A percentile compares a stretch with the other conserved stretches of the same genome.
These are phyloP conservation scores for Drosophila infuscata DNA, from an alignment of 2,888 invertebrate species.

Conservation along the genomic window DNA sequence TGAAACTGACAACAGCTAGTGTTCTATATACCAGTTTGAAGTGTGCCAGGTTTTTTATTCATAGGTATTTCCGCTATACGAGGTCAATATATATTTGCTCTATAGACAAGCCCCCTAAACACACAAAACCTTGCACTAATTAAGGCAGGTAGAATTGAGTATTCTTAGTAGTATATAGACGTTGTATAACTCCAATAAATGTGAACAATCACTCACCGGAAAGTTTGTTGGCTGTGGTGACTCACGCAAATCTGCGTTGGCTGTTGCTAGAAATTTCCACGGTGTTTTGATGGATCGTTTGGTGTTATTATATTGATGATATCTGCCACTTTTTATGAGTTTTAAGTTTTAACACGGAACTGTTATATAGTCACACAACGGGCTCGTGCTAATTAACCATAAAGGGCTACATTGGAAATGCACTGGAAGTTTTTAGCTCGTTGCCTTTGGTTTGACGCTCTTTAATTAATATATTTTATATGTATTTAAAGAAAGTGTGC, in stretches of 20 bases:
- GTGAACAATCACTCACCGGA: slow-evolving; percentile 70
- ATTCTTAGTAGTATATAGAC: slow-evolving; percentile 2
- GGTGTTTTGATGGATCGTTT: slow-evolving; percentile 15
- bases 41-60: not conserved
- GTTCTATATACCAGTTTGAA: slow-evolving; percentile 4
- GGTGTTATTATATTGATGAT: slow-evolving; percentile 14
- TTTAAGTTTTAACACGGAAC: slow-evolving; percentile 80
- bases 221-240: slow-evolving; percentile 69
- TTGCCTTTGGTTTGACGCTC: slow-evolving; percentile 22
- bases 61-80: not conserved
- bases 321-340: slow-evolving; percentile 39
- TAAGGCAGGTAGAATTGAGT: not conserved
- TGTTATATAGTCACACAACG: slow-evolving; percentile 78
- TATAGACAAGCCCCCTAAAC: slow-evolving; percentile 14
- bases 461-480: slow-evolving; percentile 1
- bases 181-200: slow-evolving; percentile 2
- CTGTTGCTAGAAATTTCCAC: slow-evolving; percentile 29
- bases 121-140: not conserved
- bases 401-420: slow-evolving; percentile 83
- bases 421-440: slow-evolving; percentile 41
- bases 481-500: slow-evolving; percentile 28
- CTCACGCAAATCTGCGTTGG: slow-evolving; percentile 48
- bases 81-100: slow-evolving; percentile 37
- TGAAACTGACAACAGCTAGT: slow-evolving; percentile 9
- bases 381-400: slow-evolving; percentile 80